Conservation (phyloP, 2,113 vertebrate species). For the Oreochromis tanganicae region DNA sequence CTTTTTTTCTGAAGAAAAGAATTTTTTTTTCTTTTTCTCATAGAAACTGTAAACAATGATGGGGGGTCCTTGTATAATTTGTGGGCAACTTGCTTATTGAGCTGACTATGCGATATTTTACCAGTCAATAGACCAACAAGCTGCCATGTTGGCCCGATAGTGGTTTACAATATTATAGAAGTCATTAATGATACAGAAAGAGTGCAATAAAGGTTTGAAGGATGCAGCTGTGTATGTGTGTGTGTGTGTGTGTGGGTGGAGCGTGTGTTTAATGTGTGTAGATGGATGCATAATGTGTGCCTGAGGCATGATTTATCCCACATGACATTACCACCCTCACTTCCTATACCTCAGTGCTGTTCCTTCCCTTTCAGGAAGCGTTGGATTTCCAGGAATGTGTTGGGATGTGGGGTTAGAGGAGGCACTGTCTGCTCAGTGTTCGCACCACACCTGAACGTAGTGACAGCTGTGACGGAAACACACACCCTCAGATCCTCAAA, state of each 20-base stretch:
- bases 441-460: conserved; percentile 29
- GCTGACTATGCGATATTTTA: not conserved
- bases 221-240: not conserved
- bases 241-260: no score
- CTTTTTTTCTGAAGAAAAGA: not conserved
- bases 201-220: not conserved
- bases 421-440: conserved; percentile 28
- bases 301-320: not conserved
- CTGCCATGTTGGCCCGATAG: not conserved
- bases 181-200: not conserved
- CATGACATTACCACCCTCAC: not conserved
- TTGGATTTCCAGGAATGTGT: conserved; percentile 40
- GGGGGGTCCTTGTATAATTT: not conserved
- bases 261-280: not conserved
- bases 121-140: not conserved
- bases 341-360: conserved; percentile 3
- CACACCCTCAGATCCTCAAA: not conserved
- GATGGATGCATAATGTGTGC: not conserved
- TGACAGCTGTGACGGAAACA: conserved; percentile 2
- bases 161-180: not conserved
- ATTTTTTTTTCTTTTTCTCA: not conserved
- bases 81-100: not conserved
- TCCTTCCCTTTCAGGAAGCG: conserved; percentile 22
- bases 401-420: conserved; percentile 1
- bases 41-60: not conserved